Percentiles rank a stretch among this genome's conserved stretches.
phyloP scores from a whole-genome alignment of 2,113 vertebrate species.

The Lamprotornis superbus region DNA sequence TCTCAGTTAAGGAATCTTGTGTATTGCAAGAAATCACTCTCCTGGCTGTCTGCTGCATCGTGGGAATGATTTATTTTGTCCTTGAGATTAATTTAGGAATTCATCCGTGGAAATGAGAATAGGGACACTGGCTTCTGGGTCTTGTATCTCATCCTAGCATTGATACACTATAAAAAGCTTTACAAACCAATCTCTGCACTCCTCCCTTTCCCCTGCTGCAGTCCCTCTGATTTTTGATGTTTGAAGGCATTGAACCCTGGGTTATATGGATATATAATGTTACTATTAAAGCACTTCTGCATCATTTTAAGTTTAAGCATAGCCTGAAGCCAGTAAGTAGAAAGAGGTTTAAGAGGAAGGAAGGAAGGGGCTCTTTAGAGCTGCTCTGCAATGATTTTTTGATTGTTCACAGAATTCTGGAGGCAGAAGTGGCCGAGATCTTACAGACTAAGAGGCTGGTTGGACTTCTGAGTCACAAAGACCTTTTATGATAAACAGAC shows the following conservation, averaged over 20 bases:
- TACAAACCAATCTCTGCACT: fast-evolving
- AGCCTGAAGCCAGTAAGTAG: background rate
- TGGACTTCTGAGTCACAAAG: background rate
- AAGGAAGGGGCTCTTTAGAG: background rate
- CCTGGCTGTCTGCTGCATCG: background rate
- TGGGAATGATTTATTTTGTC: background rate
- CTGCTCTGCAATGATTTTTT: background rate
- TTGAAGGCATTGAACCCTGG: background rate
- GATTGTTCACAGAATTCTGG: background rate
- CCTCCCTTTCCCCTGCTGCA: background rate
- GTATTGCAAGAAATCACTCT: background rate
- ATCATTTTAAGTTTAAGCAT: background rate
- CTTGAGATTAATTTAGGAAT: background rate
- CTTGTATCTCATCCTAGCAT: background rate
- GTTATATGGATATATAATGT: background rate
- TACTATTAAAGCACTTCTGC: background rate
- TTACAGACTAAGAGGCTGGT: background rate
- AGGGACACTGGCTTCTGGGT: background rate
- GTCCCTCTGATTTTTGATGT: background rate
- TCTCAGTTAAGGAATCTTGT: background rate
- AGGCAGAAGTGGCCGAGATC: background rate
- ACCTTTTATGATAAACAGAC: background rate
- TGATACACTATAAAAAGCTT: background rate
- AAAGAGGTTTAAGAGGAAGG: background rate
- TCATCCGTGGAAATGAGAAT: background rate